Evolutionary conservation across 2,797 vertebrate species (phyloP), one percentile per base, ranked within the genome.

Genomic region (Prunella strophiata): DNA sequence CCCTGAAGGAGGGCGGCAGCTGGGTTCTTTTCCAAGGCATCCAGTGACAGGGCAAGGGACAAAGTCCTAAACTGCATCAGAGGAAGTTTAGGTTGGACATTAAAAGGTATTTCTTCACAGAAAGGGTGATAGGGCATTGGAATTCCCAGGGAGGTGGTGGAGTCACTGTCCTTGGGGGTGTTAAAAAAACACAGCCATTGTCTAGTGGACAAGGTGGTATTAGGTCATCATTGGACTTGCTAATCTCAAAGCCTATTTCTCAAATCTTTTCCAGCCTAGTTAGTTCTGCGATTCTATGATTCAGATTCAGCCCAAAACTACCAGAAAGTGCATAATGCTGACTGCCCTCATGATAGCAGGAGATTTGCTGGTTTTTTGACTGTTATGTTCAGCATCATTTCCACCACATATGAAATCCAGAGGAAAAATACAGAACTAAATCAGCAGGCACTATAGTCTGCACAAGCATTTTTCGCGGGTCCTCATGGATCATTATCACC

Each of bases 391-490:
- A 62, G 17, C 36, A 72, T 38, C 3, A 23, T 66, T 78, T 85
- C 57, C 36, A 63, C 9, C 11, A 83, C 52, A 42, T 75, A 58
- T 3, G 0, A 85, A 74, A 79, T 50, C 47, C 25, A 29, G 20
- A 71, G 7, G 15, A 43, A 34, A 78, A 51, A 20, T 59, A 48
- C 27, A 47, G 26, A 61, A 50, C 21, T 38, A 51, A 29, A 40
- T 58, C 52, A 70, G 32, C 27, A 58, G 72, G n/a, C 1, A 5
- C 36, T 32, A 10, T 12, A 55, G 18, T 32, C 32, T 51, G 36
- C 18, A n/a, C 3, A 6, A 59, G 16, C 14, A 22, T 21, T 36
- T 13, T 54, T 68, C 0, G 0, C 14, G 32, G 36, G 16, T 54
- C 79, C 34, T 83, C 54, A 48, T 0, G 0, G 52, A 42, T 59